phyloP scores from a whole-genome alignment of 2,888 invertebrate species.

The Rugalucina vietnamica region DNA sequence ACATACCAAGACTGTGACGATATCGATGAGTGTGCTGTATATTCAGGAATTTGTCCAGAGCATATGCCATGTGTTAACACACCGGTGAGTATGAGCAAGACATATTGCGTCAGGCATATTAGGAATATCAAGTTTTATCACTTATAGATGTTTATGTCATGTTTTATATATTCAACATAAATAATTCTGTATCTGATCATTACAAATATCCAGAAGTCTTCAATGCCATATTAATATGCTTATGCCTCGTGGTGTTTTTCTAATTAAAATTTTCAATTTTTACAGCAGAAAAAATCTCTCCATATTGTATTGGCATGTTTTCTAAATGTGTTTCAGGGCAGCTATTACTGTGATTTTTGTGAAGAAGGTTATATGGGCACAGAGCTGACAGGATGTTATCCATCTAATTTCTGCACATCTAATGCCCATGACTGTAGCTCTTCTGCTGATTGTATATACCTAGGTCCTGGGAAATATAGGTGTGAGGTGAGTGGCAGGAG shows the following conservation, averaged over 20 bases:
- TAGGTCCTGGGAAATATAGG: constrained; percentile 67
- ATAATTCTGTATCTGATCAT: too few relatives aligned
- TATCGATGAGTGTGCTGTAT: constrained; percentile 60
- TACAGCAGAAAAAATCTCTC: background rate
- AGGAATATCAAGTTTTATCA: too few relatives aligned
- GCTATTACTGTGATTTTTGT: constrained; percentile 75
- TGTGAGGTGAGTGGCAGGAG: constrained; percentile 67
- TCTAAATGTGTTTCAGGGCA: constrained; percentile 65
- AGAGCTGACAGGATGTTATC: constrained; percentile 67
- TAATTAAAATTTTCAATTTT: too few relatives aligned
- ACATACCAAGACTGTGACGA: constrained; percentile 61
- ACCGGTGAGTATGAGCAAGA: constrained; percentile 64
- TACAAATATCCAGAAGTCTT: too few relatives aligned
- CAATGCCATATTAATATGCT: too few relatives aligned
- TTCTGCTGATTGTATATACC: constrained; percentile 67
- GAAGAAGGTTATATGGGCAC: constrained; percentile 73
- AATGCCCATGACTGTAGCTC: constrained; percentile 65
- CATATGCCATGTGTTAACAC: constrained; percentile 70
- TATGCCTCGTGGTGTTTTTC: too few relatives aligned
- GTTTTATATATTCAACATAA: too few relatives aligned
- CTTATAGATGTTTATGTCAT: too few relatives aligned
- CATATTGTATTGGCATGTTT: background rate
- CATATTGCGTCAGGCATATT: too few relatives aligned
- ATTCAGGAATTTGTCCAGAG: constrained; percentile 70
- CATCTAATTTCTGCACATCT: constrained; percentile 71